Conservation (phyloP, 2,888 invertebrate species). For the Caenorhabditis virilis region DNA sequence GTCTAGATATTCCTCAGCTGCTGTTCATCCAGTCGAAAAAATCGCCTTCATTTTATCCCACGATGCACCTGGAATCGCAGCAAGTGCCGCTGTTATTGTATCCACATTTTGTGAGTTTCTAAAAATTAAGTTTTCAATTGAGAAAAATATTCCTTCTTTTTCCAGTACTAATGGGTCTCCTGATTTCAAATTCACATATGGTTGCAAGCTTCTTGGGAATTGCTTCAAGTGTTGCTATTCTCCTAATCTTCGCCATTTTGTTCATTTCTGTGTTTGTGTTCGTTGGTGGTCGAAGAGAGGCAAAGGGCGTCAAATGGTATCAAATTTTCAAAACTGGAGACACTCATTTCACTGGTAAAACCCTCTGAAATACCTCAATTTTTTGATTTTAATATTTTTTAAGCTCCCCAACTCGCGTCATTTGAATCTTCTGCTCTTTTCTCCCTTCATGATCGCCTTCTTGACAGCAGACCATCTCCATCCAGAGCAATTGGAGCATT, state of each 20-base stretch:
- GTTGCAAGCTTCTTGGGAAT: conserved; percentile 52
- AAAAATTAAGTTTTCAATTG: not conserved
- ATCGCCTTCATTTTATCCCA: conserved; percentile 65
- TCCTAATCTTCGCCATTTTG: conserved; percentile 53
- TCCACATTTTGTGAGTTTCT: conserved; percentile 40
- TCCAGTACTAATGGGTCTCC: conserved; percentile 51
- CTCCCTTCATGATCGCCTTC: conserved; percentile 61
- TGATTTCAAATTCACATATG: conserved; percentile 47
- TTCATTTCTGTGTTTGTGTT: conserved; percentile 61
- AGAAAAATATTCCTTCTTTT: conserved; percentile 3
- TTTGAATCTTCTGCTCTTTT: conserved; percentile 47
- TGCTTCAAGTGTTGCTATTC: conserved; percentile 49
- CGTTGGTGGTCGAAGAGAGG: conserved; percentile 56
- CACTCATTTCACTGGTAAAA: conserved; percentile 62
- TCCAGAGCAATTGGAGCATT: conserved; percentile 51
- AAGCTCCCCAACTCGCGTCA: conserved; percentile 47
- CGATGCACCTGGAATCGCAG: conserved; percentile 59
- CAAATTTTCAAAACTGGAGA: conserved; percentile 62
- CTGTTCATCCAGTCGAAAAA: conserved; percentile 67
- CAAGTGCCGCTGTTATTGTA: conserved; percentile 47
- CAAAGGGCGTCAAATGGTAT: conserved; percentile 67
- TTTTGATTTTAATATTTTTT: conserved; percentile 7
- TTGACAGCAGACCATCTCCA: conserved; percentile 56
- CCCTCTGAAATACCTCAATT: not conserved
- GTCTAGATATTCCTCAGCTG: conserved; percentile 61